A percentile compares a stretch with the other conserved stretches of the same genome.
These are phyloP conservation scores for Microcebus griseorufus DNA, from an alignment of 2,113 vertebrate species.

Conservation along the genomic window DNA sequence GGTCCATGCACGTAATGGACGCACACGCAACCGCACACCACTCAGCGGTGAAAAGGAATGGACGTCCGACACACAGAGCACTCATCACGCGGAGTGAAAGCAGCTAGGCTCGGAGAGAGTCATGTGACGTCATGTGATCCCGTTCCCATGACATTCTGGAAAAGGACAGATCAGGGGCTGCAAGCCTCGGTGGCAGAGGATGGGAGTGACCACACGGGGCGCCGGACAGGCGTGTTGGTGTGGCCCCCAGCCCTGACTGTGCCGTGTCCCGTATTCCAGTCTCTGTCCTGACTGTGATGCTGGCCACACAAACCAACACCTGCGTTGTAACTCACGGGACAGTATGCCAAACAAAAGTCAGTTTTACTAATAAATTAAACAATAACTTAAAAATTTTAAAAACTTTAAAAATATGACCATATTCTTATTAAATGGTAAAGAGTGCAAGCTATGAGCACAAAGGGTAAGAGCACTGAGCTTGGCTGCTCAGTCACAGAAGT, in stretches of 20 bases:
- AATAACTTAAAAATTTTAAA: neutral
- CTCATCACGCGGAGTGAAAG: neutral
- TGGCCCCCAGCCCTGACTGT: neutral
- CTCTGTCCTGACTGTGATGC: neutral
- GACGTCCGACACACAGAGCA: neutral
- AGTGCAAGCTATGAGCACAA: neutral
- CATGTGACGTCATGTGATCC: neutral
- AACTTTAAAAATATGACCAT: neutral
- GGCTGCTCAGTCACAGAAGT: neutral
- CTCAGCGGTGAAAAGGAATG: neutral
- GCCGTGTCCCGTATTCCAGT: no score
- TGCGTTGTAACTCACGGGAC: neutral
- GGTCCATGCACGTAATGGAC: neutral
- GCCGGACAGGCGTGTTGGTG: neutral
- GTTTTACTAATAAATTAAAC: neutral
- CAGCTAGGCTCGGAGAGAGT: neutral
- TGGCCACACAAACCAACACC: neutral
- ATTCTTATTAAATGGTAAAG: neutral
- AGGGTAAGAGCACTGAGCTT: neutral
- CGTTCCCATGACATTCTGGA: neutral
- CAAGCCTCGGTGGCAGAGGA: neutral
- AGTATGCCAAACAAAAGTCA: neutral
- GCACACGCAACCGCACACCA: neutral
- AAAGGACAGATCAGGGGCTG: neutral
- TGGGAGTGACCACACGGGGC: neutral